phyloP scores from a whole-genome alignment of 2,797 vertebrate species.

The Poecile montanus region DNA sequence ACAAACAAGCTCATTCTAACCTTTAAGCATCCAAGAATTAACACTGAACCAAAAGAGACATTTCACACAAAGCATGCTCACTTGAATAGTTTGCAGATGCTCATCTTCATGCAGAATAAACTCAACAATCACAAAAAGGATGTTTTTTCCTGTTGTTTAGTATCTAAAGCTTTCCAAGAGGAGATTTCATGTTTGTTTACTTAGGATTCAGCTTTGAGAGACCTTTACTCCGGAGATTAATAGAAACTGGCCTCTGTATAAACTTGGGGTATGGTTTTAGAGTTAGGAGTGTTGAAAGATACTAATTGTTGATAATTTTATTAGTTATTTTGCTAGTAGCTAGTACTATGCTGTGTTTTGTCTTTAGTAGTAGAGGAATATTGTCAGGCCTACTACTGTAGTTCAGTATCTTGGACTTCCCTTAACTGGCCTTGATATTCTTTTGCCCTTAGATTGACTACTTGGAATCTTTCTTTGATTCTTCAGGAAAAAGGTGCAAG shows the following conservation, averaged over 20 bases:
- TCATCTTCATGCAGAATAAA: not conserved
- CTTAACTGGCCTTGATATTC: not conserved
- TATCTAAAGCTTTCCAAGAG: not conserved
- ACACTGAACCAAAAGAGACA: not conserved
- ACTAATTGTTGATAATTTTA: not conserved
- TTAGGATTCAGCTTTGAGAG: not conserved
- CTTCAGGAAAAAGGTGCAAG: not conserved
- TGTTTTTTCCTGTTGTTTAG: not conserved
- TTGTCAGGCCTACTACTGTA: not conserved
- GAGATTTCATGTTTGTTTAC: not conserved
- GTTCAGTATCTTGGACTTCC: not conserved
- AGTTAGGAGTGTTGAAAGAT: not conserved
- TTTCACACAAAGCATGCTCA: not conserved
- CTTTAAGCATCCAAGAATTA: not conserved
- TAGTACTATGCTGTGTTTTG: not conserved
- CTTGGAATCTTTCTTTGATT: not conserved
- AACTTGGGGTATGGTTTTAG: not conserved
- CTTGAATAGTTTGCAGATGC: not conserved
- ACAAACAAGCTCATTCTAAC: not conserved
- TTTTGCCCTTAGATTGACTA: not conserved
- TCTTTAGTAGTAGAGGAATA: not conserved
- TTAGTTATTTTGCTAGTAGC: not conserved
- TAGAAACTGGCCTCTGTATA: not conserved
- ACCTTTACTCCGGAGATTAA: not conserved
- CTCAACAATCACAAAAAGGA: not conserved